A percentile compares a stretch with the other conserved stretches of the same genome.
Evolutionary conservation across 2,888 invertebrate genomes (phyloP).

Genomic region (Amitus sp.): DNA sequence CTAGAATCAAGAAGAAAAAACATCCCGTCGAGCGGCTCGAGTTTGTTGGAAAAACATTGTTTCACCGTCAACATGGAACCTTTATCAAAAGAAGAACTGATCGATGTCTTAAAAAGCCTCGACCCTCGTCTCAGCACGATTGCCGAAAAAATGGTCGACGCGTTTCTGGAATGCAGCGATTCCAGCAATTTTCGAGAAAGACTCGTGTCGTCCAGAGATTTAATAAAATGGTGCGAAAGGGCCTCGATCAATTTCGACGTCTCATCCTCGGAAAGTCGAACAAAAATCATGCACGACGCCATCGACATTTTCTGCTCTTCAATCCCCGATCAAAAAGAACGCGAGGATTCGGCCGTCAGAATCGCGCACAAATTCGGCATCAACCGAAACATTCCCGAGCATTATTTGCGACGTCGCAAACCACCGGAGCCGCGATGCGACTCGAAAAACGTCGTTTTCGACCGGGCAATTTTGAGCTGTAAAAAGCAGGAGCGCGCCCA

Average conservation of each 20-base stretch:
- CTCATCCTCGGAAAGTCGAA: constrained; percentile 74
- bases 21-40: constrained; percentile 73
- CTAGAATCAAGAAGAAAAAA: constrained; percentile 57
- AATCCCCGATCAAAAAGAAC: constrained; percentile 71
- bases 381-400: constrained; percentile 82
- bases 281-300: constrained; percentile 85
- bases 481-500: constrained; percentile 48
- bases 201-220: constrained; percentile 84
- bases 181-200: constrained; percentile 63
- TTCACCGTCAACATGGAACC: constrained; percentile 85
- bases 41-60: constrained; percentile 83
- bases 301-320: constrained; percentile 92
- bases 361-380: constrained; percentile 87
- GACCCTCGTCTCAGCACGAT: constrained; percentile 80
- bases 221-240: constrained; percentile 91
- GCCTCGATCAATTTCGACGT: constrained; percentile 80
- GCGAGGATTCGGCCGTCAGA: constrained; percentile 75
- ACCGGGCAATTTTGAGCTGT: constrained; percentile 69
- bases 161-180: constrained; percentile 77
- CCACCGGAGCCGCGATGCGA: constrained; percentile 73
- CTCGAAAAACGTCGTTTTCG: constrained; percentile 73
- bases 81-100: constrained; percentile 78
- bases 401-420: constrained; percentile 81
- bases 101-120: constrained; percentile 74
- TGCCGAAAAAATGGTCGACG: constrained; percentile 80